These are phyloP conservation scores for Vipera ursinii DNA, from an alignment of 2,797 vertebrate genomes.

Conservation along the genomic window DNA sequence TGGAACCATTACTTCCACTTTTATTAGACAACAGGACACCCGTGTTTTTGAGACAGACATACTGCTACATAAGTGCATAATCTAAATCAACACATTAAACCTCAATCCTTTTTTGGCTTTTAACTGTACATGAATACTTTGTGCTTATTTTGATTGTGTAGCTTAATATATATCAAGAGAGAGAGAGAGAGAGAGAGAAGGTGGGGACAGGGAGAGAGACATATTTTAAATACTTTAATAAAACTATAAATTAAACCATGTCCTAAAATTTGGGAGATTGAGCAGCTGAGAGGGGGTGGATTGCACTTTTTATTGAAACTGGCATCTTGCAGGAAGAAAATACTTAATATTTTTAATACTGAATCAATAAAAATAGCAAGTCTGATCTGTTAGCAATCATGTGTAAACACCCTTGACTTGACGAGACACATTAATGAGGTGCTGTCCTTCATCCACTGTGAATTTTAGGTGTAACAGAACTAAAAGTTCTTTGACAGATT, in stretches of 20 bases:
- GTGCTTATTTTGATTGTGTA: conserved; percentile 74
- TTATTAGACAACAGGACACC: conserved; percentile 60
- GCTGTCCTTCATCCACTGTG: conserved; percentile 24
- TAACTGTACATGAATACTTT: conserved; percentile 63
- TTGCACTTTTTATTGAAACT: neutral
- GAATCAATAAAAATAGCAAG: neutral
- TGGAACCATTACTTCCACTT: conserved; percentile 53
- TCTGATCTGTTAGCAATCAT: conserved; percentile 29
- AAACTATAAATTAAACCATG: conserved; percentile 21
- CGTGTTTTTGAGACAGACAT: conserved; percentile 52
- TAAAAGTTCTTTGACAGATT: neutral
- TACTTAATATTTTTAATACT: conserved; percentile 33
- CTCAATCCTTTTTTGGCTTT: conserved; percentile 65
- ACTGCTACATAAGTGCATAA: conserved; percentile 34
- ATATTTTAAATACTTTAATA: conserved; percentile 51
- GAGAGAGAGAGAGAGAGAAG: neutral
- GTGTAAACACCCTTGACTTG: neutral
- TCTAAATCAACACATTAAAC: conserved; percentile 46
- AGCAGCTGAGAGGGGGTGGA: conserved; percentile 16
- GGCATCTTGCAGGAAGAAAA: neutral
- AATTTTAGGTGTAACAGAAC: conserved; percentile 27
- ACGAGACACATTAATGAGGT: conserved; percentile 27
- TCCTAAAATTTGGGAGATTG: conserved; percentile 7
- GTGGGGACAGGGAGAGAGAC: neutral
- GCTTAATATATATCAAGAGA: conserved; percentile 43